Conservation (phyloP, 1,140 invertebrate species). For the Homarus americanus region DNA sequence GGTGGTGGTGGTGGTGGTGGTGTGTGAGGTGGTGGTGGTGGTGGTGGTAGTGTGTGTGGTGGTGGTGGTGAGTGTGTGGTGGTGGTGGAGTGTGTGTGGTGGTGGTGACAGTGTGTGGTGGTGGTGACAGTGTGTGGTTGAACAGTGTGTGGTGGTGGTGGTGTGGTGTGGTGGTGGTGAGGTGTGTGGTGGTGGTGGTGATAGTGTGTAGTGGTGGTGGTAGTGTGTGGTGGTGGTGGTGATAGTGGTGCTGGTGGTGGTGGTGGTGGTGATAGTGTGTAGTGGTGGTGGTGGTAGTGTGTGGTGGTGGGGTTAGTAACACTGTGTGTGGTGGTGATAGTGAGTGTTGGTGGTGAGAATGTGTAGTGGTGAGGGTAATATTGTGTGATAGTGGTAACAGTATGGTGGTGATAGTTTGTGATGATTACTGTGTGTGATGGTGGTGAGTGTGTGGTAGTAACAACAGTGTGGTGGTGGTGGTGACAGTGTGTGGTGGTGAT, state of each 20-base stretch:
- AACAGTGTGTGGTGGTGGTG: background rate
- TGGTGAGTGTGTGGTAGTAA: background rate
- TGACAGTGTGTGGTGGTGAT: background rate
- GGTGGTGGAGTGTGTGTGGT: background rate
- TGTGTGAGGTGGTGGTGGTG: background rate
- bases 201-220: background rate
- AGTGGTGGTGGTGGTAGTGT: too few species aligned
- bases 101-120: background rate
- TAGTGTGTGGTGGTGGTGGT: background rate
- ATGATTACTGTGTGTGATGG: background rate
- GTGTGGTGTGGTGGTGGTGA: background rate
- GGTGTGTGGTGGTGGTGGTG: background rate
- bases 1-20: background rate
- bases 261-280: background rate
- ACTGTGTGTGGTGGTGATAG: background rate
- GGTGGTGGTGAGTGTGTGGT: background rate
- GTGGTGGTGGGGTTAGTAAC: too few species aligned
- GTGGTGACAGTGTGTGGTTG: background rate
- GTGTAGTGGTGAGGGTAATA: background rate
- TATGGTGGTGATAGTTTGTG: background rate
- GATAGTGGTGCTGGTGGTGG: background rate
- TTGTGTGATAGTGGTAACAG: constrained; percentile 7
- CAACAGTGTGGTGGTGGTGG: background rate
- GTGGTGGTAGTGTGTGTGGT: background rate
- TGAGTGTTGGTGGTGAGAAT: background rate